Percentiles rank a stretch among this genome's conserved stretches.
Conservation (phyloP, 2,113 vertebrate species). For the Larimichthys polyactis region DNA sequence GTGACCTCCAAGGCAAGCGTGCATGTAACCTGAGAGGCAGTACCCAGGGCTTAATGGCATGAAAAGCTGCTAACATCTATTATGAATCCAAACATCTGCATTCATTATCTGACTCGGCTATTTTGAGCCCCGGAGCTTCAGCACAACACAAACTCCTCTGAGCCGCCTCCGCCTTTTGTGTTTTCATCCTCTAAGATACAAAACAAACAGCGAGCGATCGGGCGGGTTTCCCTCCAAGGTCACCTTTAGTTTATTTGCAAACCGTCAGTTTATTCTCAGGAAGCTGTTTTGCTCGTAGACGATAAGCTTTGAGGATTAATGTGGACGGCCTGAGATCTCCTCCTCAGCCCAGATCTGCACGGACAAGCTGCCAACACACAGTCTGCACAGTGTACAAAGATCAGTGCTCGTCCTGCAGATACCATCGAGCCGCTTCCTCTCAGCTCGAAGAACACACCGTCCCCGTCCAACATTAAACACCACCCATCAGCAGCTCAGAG, state of each 20-base stretch:
- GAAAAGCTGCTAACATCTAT: not conserved
- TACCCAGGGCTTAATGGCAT: not conserved
- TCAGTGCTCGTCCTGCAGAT: too few species aligned
- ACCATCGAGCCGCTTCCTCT: not conserved
- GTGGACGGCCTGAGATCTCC: slow-evolving; percentile 50
- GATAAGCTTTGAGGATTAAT: slow-evolving; percentile 57
- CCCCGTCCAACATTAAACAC: not conserved
- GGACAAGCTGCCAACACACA: not conserved
- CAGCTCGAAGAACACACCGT: not conserved
- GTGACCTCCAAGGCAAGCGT: too few species aligned
- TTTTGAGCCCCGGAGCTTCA: not conserved
- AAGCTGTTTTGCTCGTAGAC: not conserved
- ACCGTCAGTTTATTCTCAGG: not conserved
- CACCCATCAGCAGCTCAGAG: not conserved
- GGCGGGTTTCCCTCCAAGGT: not conserved
- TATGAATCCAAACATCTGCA: not conserved
- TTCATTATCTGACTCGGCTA: not conserved
- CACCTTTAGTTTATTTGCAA: not conserved
- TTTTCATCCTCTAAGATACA: not conserved
- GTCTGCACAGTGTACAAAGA: too few species aligned
- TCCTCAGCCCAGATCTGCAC: slow-evolving; percentile 34
- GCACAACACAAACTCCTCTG: not conserved
- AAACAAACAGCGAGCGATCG: not conserved
- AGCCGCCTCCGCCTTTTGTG: too few species aligned
- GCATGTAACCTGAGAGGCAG: not conserved